Conservation (phyloP, 2,797 vertebrate genomes). For the Cephalopachus bancanus region DNA sequence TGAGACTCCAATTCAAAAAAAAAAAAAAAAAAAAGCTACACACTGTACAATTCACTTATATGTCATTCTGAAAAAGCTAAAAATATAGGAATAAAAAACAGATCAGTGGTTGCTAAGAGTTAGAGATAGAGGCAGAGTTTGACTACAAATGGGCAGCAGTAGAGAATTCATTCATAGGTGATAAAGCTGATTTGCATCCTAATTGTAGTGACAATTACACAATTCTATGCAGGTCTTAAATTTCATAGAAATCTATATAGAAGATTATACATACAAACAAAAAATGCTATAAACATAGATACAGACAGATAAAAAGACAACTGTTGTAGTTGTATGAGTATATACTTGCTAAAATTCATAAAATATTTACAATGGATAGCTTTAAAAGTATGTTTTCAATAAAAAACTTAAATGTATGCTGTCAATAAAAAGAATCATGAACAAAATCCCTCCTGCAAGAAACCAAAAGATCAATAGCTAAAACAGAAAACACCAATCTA, state of each 20-base stretch:
- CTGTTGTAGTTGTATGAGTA: background rate
- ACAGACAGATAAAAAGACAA: background rate
- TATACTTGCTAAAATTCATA: background rate
- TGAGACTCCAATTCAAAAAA: too few relatives aligned
- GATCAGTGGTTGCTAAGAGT: fast-evolving
- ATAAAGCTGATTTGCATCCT: background rate
- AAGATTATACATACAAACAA: background rate
- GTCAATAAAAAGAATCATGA: background rate
- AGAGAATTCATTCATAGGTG: background rate
- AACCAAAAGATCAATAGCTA: background rate
- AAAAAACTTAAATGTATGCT: background rate
- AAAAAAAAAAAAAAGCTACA: too few relatives aligned
- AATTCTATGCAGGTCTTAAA: background rate
- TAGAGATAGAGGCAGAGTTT: background rate
- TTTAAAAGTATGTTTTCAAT: background rate
- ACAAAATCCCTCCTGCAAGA: background rate
- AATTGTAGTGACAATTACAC: background rate
- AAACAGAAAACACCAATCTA: background rate
- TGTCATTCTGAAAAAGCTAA: too few relatives aligned
- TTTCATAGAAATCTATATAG: background rate
- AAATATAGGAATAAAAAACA: background rate
- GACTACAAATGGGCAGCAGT: background rate
- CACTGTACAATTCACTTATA: background rate
- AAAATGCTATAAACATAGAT: background rate
- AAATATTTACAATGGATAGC: too few relatives aligned